Percentiles rank a stretch among this genome's conserved stretches.
These are phyloP conservation scores for Diplazon laetatorius DNA, from an alignment of 2,888 invertebrate species.

Conservation along the genomic window DNA sequence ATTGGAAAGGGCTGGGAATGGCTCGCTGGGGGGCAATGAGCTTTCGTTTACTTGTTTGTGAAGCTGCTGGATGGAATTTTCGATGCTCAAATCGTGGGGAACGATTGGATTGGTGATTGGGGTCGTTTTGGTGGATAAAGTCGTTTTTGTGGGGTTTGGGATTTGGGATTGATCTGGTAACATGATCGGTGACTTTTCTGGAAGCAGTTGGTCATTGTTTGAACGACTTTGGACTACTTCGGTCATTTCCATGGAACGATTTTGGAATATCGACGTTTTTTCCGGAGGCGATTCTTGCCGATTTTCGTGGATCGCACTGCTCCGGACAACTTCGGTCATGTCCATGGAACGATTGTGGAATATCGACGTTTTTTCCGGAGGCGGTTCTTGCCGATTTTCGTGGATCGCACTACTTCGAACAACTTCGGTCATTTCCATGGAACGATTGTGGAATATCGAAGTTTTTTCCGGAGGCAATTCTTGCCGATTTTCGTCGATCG, in stretches of 20 bases:
- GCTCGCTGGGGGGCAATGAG: not conserved
- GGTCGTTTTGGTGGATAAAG: too few species aligned
- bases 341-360: not conserved
- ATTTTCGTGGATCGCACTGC: not conserved
- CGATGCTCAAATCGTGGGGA: not conserved
- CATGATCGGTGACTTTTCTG: slow-evolving; percentile 8
- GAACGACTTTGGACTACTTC: not conserved
- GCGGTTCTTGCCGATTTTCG: too few species aligned
- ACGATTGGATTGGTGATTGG: too few species aligned
- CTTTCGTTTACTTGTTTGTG: not conserved
- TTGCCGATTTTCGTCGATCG: not conserved
- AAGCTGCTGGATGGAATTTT: not conserved
- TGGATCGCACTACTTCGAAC: not conserved
- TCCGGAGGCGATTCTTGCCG: not conserved
- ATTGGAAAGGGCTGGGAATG: not conserved
- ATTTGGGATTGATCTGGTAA: slow-evolving; percentile 31
- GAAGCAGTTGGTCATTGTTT: not conserved
- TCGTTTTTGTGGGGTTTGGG: not conserved
- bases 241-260: not conserved
- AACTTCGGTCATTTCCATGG: not conserved
- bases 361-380: not conserved
- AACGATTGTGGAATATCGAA: not conserved
- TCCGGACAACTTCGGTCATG: not conserved
- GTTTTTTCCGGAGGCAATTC: not conserved
- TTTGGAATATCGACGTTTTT: not conserved